Base-by-base conservation (phyloP, 2,113 vertebrate species). In the Neolamprologus longior region DNA sequence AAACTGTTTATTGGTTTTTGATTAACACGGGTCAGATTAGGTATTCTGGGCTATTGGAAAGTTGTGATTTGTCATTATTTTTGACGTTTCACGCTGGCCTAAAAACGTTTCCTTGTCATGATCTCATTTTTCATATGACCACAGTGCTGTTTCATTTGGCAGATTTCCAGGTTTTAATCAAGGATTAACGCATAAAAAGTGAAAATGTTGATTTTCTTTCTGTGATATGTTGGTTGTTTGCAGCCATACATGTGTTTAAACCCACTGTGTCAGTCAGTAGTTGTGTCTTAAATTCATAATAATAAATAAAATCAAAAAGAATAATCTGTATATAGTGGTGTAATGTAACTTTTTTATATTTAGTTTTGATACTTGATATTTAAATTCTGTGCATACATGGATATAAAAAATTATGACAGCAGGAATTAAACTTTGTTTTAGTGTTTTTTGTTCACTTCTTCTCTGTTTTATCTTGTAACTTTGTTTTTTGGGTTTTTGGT, bases 401-500 rank as follows among this genome's bases (percentile, higher is more conserved):
- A 24, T 71, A 45, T 73, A 73, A 45, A 45, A 42, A 15, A 10
- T 1, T 2, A 1, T 73, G 7, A 26, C 21, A 17, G n/a, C 37
- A 26, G 37, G 21, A 26, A 13, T 9, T 8, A 9, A n/a, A 66
- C 10, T 66, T 66, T 24, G 7, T 26, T 14, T 26, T 24, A 1
- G 35, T 8, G 11, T 40, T 15, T 71, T 45, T 71, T 45, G 37
- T 71, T 71, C 3, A 71, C 11, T 15, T 42, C 5, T 26, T 73
- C 12, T 0, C n/a, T 45, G 14, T 45, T 45, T 73, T 26, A 42
- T 71, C 1, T 1, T 21, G 4, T 40, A 68, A 21, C 35, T 68
- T 40, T 68, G 3, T 9, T 42, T 71, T 42, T 71, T 0, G n/a
- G 0, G 4, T 0, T n/a, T n/a, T 35, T 66, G 17, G 17, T 63